Conservation (phyloP, 2,888 invertebrate genomes). For the Rotaria magnacalcarata region DNA sequence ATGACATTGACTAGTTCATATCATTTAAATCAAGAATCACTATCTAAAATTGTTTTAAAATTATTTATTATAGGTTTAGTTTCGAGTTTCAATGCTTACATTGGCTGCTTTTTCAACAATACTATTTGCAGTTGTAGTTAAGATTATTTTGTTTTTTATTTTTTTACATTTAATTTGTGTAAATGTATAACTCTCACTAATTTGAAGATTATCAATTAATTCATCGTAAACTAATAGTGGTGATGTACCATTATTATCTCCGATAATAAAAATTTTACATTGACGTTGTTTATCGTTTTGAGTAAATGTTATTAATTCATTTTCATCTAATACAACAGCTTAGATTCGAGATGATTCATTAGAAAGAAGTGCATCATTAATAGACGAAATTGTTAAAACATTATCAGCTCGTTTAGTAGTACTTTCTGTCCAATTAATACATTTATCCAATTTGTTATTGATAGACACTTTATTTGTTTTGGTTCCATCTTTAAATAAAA, state of each 20-base stretch:
- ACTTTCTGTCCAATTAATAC: neutral
- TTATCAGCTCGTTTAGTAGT: neutral
- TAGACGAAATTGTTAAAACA: accelerated
- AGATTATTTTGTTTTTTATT: neutral
- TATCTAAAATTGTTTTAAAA: too few relatives aligned
- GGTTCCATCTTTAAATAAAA: neutral
- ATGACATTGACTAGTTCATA: too few relatives aligned
- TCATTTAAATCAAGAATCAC: too few relatives aligned
- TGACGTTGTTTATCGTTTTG: neutral
- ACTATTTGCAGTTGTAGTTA: neutral
- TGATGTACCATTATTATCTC: neutral
- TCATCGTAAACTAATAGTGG: neutral
- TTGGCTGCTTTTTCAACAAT: too few relatives aligned
- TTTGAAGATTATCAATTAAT: neutral
- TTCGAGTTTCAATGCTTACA: too few relatives aligned
- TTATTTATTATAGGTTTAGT: too few relatives aligned
- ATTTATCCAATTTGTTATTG: neutral
- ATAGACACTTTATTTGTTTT: neutral
- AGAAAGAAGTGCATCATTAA: neutral
- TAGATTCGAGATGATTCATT: neutral
- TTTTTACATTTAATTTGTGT: neutral
- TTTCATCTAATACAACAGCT: neutral
- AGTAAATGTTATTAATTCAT: neutral
- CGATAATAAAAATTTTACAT: neutral
- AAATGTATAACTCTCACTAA: neutral